Evolutionary conservation across 2,797 vertebrate genomes (phyloP), one percentile per base, ranked within the genome.

Genomic region (Tragopan temminckii): DNA sequence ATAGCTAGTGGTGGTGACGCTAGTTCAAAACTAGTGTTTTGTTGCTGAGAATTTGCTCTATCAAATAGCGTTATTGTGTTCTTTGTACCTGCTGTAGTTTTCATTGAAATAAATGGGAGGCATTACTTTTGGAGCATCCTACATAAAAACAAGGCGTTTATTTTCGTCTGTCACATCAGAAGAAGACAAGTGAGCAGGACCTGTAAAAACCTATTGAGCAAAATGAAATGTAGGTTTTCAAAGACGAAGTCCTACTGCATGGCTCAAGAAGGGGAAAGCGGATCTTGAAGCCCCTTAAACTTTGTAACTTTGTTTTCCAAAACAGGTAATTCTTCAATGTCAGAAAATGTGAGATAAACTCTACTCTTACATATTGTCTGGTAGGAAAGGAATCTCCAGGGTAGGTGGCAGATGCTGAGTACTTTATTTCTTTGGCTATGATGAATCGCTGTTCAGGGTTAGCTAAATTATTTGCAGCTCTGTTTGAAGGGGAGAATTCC

Each of bases 361-460:
- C 58, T 36, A 57, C 46, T 85, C 43, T 85, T 74, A 88, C 70
- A 85, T 91, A 43, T 61, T 94, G 42, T 85, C 82, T 78, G 23
- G 20, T 69, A 69, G 83, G 67, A 91, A 85, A 80, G 88, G 53
- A 95, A 50, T 81, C 74, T 95, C 74, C 53, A 80, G 83, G 58
- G 85, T 83, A 86, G 82, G 80, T 72, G 83, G 38, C 66, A 88
- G 55, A 66, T 83, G 69, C 76, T 3, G 8, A 76, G n/a, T 66
- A 81, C 83, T 91, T 91, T 25, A 83, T 91, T 93, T 88, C 50
- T 85, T 78, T 90, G 85, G 53, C 80, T 68, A 11, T 93, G 88
- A 94, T 88, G 50, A 80, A 91, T 89, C 8, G 3, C 74, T 84
- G 33, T 70, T 71, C 42, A 24, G 45, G 11, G 67, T 50, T 78